Percentiles rank a stretch among this genome's conserved stretches.
These are phyloP conservation scores for Macrosiphum euphorbiae DNA, from an alignment of 2,888 invertebrate species.

Conservation along the genomic window DNA sequence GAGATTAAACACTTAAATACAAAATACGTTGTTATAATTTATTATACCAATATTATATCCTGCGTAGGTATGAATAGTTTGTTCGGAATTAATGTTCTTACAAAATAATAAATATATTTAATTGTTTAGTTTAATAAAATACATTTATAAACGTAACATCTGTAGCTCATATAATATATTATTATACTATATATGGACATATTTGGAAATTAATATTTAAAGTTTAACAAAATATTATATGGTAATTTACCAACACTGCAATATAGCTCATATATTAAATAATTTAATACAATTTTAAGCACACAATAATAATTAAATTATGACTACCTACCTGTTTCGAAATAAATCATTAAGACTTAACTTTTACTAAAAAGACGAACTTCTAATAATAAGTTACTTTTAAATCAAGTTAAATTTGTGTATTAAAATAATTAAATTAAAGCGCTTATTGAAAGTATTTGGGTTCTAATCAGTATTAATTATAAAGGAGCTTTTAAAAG, in stretches of 20 bases:
- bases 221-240: not conserved
- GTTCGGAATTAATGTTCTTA: too few relatives aligned
- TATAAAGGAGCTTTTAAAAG: not conserved
- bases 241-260: not conserved
- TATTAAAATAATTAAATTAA: constrained; percentile 4
- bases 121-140: not conserved
- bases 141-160: not conserved
- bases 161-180: too few relatives aligned
- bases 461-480: not conserved
- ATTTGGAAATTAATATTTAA: constrained; percentile 26
- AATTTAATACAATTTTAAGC: not conserved
- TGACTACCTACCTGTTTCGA: not conserved
- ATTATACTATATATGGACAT: not conserved
- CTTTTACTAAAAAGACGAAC: not conserved
- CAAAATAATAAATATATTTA: not conserved
- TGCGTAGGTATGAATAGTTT: not conserved
- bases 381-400: constrained; percentile 2
- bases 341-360: not conserved
- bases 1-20: not conserved
- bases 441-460: not conserved
- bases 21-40: not conserved
- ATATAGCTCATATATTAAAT: not conserved
- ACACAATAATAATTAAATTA: not conserved
- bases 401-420: not conserved
- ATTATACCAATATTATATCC: not conserved